Evolutionary conservation across 92 coral and sea anemone species (phyloP), one percentile per base, ranked within the genome.

Genomic region (Paramuricea clavata): DNA sequence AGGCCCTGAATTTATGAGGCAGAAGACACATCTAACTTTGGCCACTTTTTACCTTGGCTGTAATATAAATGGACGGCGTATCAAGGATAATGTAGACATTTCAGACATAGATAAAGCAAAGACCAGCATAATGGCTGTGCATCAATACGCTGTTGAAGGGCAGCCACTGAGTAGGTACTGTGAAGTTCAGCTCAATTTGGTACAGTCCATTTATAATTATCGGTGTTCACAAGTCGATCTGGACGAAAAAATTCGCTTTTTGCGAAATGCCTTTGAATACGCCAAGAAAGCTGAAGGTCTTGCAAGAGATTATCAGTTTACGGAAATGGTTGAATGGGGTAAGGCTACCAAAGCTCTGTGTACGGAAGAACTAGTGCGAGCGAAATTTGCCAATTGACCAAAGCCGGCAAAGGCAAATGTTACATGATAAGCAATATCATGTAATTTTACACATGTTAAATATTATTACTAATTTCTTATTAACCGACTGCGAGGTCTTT

Each of bases 1-100:
- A n/a, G n/a, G n/a, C n/a, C n/a, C n/a, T n/a, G n/a, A n/a, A n/a
- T n/a, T n/a, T 1, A 61, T 74, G 52, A 59, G 49, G 61, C 85
- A 76, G 32, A 86, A 76, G 81, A n/a, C 43, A 39, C n/a, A 8
- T 47, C 44, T 86, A 3, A 60, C 43, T 81, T 13, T 76, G 52
- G 84, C 89, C 12, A 5, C 77, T 23, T n/a, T 16, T 25, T 11
- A 59, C n/a, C 71, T 62, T 62, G 70, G 70, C 2, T 26, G 70
- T 62, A 62, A 16, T 62, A 62, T 62, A 1, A 26, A 12, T 62
- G 70, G 70, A 62, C 34, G 8, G 70, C 70, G 70, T 25, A 62
- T 31, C 26, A 62, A 34, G 6, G 36, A 9, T 0, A 50, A 1
- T 49, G 13, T 49, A 15, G 22, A 76, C 21, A 23, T 11, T 74